Percentiles rank a stretch among this genome's conserved stretches.
Evolutionary conservation across 2,113 vertebrate genomes (phyloP).

Genomic region (Myocastor coypus): DNA sequence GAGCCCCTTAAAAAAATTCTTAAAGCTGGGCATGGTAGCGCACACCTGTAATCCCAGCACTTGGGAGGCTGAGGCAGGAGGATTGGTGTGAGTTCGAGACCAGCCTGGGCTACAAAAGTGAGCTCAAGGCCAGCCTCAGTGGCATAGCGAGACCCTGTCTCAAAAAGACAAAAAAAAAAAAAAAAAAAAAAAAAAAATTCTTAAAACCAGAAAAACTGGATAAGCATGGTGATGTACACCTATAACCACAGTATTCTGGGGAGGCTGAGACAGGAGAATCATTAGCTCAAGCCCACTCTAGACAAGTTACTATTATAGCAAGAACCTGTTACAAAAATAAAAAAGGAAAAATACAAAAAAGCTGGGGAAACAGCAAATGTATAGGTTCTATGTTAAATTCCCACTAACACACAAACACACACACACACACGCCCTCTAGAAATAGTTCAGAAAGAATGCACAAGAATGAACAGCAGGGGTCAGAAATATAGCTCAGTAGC

Average conservation of each 20-base stretch:
- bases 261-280: not conserved
- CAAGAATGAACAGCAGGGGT: no score
- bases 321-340: not conserved
- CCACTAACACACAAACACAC: not conserved
- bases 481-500: no score
- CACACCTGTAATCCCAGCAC: no score
- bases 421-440: not conserved
- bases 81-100: no score
- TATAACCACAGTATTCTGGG: not conserved
- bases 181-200: no score
- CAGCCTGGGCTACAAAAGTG: no score
- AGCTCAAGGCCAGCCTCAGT: no score
- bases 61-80: no score
- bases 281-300: not conserved
- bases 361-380: not conserved
- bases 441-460: slow-evolving; percentile 29
- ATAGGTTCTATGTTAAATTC: not conserved
- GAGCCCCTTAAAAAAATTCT: no score
- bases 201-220: not conserved
- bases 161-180: no score
- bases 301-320: not conserved
- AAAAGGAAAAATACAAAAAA: not conserved
- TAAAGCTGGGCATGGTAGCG: no score
- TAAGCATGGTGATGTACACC: not conserved
- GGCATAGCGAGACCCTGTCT: no score